These are phyloP conservation scores for Tachysurus fulvidraco DNA, from an alignment of 2,113 vertebrate genomes.

Conservation along the genomic window DNA sequence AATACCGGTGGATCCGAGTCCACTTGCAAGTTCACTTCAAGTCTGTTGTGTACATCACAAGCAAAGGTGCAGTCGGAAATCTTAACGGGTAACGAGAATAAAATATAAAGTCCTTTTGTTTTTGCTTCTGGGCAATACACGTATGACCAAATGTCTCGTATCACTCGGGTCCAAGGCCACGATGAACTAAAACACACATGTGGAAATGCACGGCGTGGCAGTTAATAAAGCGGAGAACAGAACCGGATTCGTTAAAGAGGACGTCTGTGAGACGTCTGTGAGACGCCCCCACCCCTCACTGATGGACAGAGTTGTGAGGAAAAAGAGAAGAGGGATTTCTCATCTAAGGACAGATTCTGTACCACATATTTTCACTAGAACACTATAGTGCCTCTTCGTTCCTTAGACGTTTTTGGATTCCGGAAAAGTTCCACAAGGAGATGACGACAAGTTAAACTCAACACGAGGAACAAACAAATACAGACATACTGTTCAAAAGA, in stretches of 20 bases:
- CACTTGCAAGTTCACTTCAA: background rate
- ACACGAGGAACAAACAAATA: constrained; percentile 47
- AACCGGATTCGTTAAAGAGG: background rate
- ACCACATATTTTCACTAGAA: constrained; percentile 18
- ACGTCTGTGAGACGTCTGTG: too few relatives aligned
- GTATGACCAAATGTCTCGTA: background rate
- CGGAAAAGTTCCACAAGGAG: constrained; percentile 33
- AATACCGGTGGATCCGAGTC: background rate
- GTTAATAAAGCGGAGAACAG: background rate
- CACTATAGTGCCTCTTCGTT: background rate
- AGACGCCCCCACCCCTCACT: too few relatives aligned
- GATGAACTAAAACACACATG: background rate
- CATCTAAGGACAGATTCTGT: constrained; percentile 7
- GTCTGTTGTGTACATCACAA: too few relatives aligned
- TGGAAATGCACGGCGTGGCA: constrained; percentile 15
- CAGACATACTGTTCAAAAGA: constrained; percentile 29
- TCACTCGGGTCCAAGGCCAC: background rate
- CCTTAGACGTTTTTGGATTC: constrained; percentile 20
- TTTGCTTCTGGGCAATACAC: constrained; percentile 15
- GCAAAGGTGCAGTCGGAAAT: background rate
- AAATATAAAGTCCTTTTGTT: background rate
- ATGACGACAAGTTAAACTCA: constrained; percentile 20
- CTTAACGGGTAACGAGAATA: background rate
- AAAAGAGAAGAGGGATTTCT: background rate
- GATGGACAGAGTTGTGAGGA: background rate